These are phyloP conservation scores for Arrhamphus sclerolepis DNA, from an alignment of 2,797 vertebrate species.

Conservation along the genomic window DNA sequence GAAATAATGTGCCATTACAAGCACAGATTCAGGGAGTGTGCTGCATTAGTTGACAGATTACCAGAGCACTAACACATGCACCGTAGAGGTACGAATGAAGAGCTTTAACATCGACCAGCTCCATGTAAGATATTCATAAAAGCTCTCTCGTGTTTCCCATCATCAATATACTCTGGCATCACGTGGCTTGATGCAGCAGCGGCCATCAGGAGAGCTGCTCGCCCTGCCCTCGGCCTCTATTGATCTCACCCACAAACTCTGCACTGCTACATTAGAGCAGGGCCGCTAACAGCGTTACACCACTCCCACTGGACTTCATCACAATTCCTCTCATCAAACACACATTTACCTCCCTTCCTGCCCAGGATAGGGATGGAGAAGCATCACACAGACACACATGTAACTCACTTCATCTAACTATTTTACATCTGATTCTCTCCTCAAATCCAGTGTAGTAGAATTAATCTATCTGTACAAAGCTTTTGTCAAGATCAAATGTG, in stretches of 20 bases:
- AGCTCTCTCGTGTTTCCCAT: conserved; percentile 64
- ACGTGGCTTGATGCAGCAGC: conserved; percentile 51
- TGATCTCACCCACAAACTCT: conserved; percentile 54
- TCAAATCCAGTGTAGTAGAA: no score
- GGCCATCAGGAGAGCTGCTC: conserved; percentile 19
- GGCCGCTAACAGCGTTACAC: conserved; percentile 52
- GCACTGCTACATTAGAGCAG: conserved; percentile 58
- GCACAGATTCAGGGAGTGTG: not conserved
- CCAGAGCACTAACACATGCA: conserved; percentile 10
- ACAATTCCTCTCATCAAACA: conserved; percentile 26
- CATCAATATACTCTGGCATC: conserved; percentile 45
- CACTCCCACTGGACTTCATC: conserved; percentile 43
- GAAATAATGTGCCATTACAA: conserved; percentile 7
- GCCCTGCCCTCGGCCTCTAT: conserved; percentile 52
- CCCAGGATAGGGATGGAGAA: not conserved
- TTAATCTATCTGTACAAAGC: no score
- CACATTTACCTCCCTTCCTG: conserved; percentile 15
- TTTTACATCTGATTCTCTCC: no score
- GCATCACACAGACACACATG: not conserved
- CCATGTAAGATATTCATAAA: conserved; percentile 44
- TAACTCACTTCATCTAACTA: conserved; percentile 11
- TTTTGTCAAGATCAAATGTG: conserved; percentile 10
- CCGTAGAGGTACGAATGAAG: conserved; percentile 3
- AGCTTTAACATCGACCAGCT: conserved; percentile 41
- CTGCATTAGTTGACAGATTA: conserved; percentile 2